phyloP scores from a whole-genome alignment of 2,113 vertebrate species.

The Bungarus multicinctus region DNA sequence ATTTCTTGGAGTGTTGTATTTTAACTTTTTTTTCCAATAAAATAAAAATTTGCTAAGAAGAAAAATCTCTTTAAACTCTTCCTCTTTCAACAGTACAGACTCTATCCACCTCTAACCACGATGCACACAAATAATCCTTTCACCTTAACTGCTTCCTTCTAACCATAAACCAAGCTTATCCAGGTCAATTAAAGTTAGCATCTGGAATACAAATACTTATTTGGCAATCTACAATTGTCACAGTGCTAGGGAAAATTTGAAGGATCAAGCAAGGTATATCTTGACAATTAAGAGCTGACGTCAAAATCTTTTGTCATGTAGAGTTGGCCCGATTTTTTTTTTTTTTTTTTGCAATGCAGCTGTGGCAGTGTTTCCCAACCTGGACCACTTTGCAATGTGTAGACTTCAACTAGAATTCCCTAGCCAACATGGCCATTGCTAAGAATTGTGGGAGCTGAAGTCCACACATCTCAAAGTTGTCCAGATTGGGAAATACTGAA shows the following conservation, averaged over 20 bases:
- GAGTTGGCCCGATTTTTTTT: background rate
- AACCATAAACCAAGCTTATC: background rate
- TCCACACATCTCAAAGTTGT: background rate
- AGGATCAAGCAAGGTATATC: background rate
- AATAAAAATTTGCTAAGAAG: background rate
- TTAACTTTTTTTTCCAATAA: background rate
- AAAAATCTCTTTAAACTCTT: background rate
- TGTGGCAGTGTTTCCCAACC: background rate
- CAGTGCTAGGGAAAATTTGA: background rate
- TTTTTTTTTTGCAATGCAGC: background rate
- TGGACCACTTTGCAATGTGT: background rate
- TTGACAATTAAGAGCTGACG: background rate
- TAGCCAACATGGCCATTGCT: background rate
- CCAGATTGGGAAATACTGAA: background rate
- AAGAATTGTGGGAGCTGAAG: background rate
- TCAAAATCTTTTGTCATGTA: background rate
- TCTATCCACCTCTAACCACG: background rate
- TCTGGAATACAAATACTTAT: background rate
- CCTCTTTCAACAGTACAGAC: background rate
- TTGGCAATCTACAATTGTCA: background rate
- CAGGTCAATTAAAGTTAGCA: background rate
- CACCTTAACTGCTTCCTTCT: background rate
- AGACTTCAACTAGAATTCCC: background rate
- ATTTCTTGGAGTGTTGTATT: background rate
- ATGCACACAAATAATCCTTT: background rate